phyloP scores from a whole-genome alignment of 2,797 vertebrate species.

The Salarias fasciatus region DNA sequence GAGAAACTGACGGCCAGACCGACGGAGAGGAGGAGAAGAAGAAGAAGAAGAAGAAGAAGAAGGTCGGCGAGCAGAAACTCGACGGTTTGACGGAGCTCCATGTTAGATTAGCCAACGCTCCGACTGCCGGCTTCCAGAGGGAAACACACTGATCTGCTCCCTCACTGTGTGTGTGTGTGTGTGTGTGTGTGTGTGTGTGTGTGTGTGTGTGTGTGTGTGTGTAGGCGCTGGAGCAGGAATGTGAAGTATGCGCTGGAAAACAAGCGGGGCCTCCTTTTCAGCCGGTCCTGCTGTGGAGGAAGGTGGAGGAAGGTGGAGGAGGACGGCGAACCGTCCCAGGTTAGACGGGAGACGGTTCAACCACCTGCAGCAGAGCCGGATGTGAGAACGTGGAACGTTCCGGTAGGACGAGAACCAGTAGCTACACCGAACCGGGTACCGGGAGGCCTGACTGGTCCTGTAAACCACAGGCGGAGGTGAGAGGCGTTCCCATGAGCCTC shows the following conservation, averaged over 20 bases:
- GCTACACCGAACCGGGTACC: too few relatives aligned
- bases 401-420: too few relatives aligned
- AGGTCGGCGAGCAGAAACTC: constrained; percentile 34
- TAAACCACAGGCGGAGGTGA: too few relatives aligned
- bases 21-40: constrained; percentile 33
- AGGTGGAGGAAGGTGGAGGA: too few relatives aligned
- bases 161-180: constrained; percentile 15
- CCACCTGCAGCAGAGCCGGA: too few relatives aligned
- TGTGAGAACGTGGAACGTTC: too few relatives aligned
- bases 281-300: too few relatives aligned
- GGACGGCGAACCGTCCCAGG: constrained; percentile 48
- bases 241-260: constrained; percentile 79
- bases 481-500: too few relatives aligned
- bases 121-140: constrained; percentile 27
- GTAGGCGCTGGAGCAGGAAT: constrained; percentile 70
- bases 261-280: constrained; percentile 77
- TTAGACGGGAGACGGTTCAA: too few relatives aligned
- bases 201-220: constrained; percentile 22
- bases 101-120: constrained; percentile 64
- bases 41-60: constrained; percentile 6
- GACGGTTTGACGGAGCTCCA: neutral
- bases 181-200: constrained; percentile 16
- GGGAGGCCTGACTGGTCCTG: too few relatives aligned
- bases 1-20: constrained; percentile 37
- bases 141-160: constrained; percentile 29